Evolutionary conservation across 2,113 vertebrate species (phyloP).

Genomic region (Antennarius striatus): DNA sequence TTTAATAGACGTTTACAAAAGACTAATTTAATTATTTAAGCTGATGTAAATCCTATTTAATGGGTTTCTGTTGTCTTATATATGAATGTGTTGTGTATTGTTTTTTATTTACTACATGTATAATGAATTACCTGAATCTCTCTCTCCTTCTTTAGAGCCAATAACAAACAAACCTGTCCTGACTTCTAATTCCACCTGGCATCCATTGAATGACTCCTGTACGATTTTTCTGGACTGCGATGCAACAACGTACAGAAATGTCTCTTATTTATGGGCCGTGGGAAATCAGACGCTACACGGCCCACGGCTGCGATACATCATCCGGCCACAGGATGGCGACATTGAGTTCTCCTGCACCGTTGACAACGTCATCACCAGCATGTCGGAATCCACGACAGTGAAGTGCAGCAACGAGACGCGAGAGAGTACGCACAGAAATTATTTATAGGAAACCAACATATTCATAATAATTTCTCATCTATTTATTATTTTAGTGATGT

Average conservation of each 20-base stretch:
- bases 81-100: too few relatives aligned
- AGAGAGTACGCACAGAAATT: accelerated
- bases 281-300: constrained; percentile 1
- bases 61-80: too few relatives aligned
- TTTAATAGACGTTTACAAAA: too few relatives aligned
- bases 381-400: accelerated
- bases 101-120: too few relatives aligned
- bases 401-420: constrained; percentile 7
- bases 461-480: neutral
- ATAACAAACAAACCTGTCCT: neutral
- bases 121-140: neutral
- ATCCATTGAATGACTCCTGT: neutral
- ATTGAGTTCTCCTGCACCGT: constrained; percentile 39
- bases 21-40: too few relatives aligned
- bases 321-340: constrained; percentile 4
- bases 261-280: constrained; percentile 46
- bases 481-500: too few relatives aligned
- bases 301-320: neutral
- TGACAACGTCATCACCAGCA: neutral
- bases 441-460: neutral
- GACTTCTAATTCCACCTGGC: neutral
- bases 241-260: accelerated
- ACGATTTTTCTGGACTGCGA: constrained; percentile 37
- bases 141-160: constrained; percentile 26
- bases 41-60: too few relatives aligned